Evolutionary conservation across 2,888 invertebrate species (phyloP), one percentile per base, ranked within the genome.

Genomic region (Idaea aversata): DNA sequence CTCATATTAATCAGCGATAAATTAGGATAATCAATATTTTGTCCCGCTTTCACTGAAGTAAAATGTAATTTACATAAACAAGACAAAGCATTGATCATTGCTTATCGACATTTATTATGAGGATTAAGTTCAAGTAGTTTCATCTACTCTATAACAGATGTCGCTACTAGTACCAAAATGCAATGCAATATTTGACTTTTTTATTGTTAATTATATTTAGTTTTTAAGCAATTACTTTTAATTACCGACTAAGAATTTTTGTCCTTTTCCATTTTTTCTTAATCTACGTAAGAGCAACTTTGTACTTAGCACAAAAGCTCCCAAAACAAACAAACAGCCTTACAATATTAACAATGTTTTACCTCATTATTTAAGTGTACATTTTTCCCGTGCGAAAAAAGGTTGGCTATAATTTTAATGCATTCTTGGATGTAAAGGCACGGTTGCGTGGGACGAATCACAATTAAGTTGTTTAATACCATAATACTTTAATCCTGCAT

Each of bases 351-450:
- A 47, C 7, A 47, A 47, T 71, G 71, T 70, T 73, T 25, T 25
- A 80, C 78, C 76, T 76, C 82, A 82, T 84, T 82, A 85, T 83
- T 84, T 81, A 82, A 79, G 76, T 79, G 76, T 72, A 71, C 77
- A 80, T 77, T 84, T 84, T 84, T 82, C 81, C 79, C 83, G 77
- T 84, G 84, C 83, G 81, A 87, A 88, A 85, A 84, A 86, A 84
- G 80, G 79, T 77, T 59, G 78, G 80, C 80, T 77, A 85, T 85
- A 87, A 85, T 85, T 86, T 88, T 85, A 84, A 86, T 84, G 86
- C 85, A 85, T 87, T 88, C 86, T 84, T 76, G 80, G 81, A 87
- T 83, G 79, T 76, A 75, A 75, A 82, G 82, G 80, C 80, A 78
- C 70, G 77, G 72, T 70, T 64, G 82, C 86, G 88, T 87, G 88